Evolutionary conservation across 1,140 invertebrate species (phyloP), one percentile per base, ranked within the genome.

Genomic region (Drosophila sturtevanti): DNA sequence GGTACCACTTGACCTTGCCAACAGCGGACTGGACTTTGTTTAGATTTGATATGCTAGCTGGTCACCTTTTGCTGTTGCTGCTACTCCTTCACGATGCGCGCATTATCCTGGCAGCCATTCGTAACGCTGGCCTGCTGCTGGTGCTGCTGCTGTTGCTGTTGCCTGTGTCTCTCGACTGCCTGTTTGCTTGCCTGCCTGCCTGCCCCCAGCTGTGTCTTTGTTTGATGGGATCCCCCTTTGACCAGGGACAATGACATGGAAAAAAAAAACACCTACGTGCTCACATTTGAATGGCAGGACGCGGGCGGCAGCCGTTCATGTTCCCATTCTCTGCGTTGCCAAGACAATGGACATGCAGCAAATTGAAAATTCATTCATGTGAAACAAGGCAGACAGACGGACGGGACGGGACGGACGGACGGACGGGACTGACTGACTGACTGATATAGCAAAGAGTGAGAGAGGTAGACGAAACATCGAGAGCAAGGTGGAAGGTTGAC

Each of bases 301-400:
- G 78, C 81, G 71, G 78, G 78, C 71, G 78, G 78, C 77, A 65
- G 77, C 69, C 62, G 60, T 48, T 48, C 41, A 48, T 48, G 16
- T 48, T 48, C 41, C 41, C 41, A 48, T 48, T 48, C 62, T 72
- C 64, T 61, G 74, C 72, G 82, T 87, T 87, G 84, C 84, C 84
- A 89, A 89, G 84, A 89, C 84, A 89, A 89, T 89, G 79, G 63
- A 70, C 73, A 67, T 75, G 80, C 77, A 89, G 72, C 84, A 89
- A 89, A 89, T 89, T 89, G 84, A 89, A 89, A 89, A 89, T 89
- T 89, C 84, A 89, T 89, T 89, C 84, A 89, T 89, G 79, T 89
- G 84, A 89, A 87, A 84, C 77, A 64, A 69, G 72, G 72, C 58
- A 76, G 64, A 72, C 74, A 69, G 18, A 38, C n/a, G 37, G 37